Evolutionary conservation across 2,888 invertebrate genomes (phyloP), one percentile per base, ranked within the genome.

Genomic region (Ophion slaviceki): DNA sequence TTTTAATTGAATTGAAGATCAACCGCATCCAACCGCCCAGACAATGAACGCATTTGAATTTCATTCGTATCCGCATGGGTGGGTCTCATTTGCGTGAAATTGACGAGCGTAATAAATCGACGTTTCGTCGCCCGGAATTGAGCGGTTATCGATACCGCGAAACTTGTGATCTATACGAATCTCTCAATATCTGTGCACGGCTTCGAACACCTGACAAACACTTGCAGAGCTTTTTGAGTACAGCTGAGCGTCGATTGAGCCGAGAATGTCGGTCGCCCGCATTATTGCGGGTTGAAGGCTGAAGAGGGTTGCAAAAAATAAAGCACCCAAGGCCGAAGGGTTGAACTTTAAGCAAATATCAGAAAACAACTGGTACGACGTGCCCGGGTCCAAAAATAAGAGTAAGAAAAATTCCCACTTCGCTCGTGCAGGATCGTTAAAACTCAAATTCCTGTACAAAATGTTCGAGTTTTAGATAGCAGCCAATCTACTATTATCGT

Each of bases 151-250:
- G 20, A 24, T 45, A 61, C 11, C 8, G 5, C 17, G 45, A 61
- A 61, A 62, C 10, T 62, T 40, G 59, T 17, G 14, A 40, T 74
- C 8, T 45, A 74, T 61, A 36, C 17, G n/a, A 74, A 74, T 17
- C 40, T 45, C 40, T 28, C 20, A 14, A 10, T 45, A 20, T 61
- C 40, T 1, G 24, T 40, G 36, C n/a, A 72, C 36, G 57, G 28
- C n/a, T 61, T 61, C 20, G n/a, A 10, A 61, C 32, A 61, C 36
- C 40, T 61, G 36, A 10, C 36, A 36, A 71, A 40, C 40, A 74
- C 40, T 74, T 20, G 40, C 20, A 59, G 17, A 40, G 10, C 20
- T 40, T 40, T 28, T 59, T 14, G 11, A 24, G 6, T 61, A 14
- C 40, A n/a, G 24, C 14, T 1, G 36, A n/a, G 59, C 36, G 17